A percentile compares a stretch with the other conserved stretches of the same genome.
phyloP scores from a whole-genome alignment of 2,888 invertebrate species.

The Baccha elongata region DNA sequence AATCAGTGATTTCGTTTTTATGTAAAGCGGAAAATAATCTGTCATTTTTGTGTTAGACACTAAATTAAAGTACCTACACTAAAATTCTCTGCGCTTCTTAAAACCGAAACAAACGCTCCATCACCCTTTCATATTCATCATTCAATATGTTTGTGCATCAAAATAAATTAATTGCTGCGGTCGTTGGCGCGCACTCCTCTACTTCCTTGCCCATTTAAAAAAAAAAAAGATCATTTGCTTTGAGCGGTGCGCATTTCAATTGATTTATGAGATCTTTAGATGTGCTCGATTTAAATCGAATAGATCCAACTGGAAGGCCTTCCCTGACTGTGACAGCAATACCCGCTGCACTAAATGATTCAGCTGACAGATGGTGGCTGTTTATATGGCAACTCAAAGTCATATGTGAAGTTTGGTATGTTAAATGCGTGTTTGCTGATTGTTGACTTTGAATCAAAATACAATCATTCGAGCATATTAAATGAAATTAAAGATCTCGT shows the following conservation, averaged over 20 bases:
- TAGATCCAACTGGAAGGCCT: conserved; percentile 50
- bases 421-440: conserved; percentile 33
- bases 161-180: conserved; percentile 69
- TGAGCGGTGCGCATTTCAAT: conserved; percentile 60
- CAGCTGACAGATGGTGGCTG: conserved; percentile 66
- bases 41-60: conserved; percentile 3
- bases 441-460: conserved; percentile 16
- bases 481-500: conserved; percentile 11
- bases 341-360: conserved; percentile 50
- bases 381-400: conserved; percentile 31
- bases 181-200: conserved; percentile 3
- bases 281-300: conserved; percentile 72
- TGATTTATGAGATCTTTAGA: conserved; percentile 68
- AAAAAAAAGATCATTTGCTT: conserved; percentile 19
- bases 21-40: background rate
- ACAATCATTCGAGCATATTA: background rate
- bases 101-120: conserved; percentile 20
- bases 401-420: conserved; percentile 3
- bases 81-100: conserved; percentile 27
- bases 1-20: no score
- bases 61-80: conserved; percentile 6
- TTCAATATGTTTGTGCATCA: conserved; percentile 38
- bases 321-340: background rate
- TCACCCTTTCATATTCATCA: conserved; percentile 37
- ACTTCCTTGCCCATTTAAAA: conserved; percentile 1